Evolutionary conservation across 2,797 vertebrate genomes (phyloP).

Genomic region (Sciurus vulgaris): DNA sequence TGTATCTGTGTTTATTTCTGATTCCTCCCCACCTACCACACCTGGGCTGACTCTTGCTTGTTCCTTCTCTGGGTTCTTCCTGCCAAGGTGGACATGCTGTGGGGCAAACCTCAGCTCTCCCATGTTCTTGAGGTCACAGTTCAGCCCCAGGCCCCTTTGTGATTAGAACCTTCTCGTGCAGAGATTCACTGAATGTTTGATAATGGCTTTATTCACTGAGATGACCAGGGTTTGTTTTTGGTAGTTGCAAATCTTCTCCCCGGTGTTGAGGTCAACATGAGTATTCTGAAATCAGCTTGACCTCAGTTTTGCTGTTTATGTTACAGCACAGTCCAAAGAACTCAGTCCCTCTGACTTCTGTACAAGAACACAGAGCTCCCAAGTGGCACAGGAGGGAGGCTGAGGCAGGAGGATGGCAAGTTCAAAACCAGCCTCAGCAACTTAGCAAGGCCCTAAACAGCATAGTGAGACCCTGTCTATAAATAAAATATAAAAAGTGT

Average conservation of each 20-base stretch:
- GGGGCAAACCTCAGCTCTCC: neutral
- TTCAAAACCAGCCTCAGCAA: no score
- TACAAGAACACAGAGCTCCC: neutral
- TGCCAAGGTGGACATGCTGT: neutral
- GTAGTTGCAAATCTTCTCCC: neutral
- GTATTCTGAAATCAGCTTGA: neutral
- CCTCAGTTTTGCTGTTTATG: neutral
- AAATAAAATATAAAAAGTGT: no score
- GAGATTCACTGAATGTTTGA: neutral
- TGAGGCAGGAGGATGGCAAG: no score
- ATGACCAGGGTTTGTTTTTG: neutral
- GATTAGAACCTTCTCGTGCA: neutral
- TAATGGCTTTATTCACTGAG: neutral
- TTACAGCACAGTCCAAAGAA: neutral
- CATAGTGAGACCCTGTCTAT: no score
- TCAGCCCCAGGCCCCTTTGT: neutral
- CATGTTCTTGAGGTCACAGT: neutral
- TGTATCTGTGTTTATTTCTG: neutral
- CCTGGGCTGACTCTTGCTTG: neutral
- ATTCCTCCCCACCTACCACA: neutral
- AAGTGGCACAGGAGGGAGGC: no score
- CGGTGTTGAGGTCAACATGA: neutral
- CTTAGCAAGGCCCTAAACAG: no score
- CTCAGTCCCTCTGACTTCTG: neutral
- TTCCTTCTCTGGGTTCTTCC: neutral